Conservation (phyloP, 2,797 vertebrate species). For the Manis javanica region DNA sequence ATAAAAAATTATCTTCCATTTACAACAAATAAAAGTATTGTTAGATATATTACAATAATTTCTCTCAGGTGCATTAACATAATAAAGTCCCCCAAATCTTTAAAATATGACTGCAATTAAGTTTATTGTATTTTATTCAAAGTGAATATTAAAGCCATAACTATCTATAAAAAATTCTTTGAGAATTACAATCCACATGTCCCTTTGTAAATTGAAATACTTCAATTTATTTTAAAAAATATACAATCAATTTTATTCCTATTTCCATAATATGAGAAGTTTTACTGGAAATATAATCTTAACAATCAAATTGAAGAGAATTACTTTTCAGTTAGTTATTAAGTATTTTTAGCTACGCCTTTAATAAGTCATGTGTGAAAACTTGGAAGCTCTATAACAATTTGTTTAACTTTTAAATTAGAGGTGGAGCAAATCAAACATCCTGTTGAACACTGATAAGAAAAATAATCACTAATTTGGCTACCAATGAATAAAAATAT, state of each 20-base stretch:
- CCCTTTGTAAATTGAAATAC: background rate
- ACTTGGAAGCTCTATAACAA: slow-evolving; percentile 52
- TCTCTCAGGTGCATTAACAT: background rate
- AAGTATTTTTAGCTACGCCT: slow-evolving; percentile 50
- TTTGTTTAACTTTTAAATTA: slow-evolving; percentile 65
- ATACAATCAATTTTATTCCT: background rate
- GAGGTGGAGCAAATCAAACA: slow-evolving; percentile 66
- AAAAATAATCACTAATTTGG: slow-evolving; percentile 75
- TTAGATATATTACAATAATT: background rate
- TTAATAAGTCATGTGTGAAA: slow-evolving; percentile 66
- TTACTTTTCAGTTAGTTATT: background rate
- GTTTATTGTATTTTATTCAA: background rate
- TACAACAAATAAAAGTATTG: slow-evolving; percentile 15
- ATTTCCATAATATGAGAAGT: background rate
- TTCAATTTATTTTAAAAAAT: slow-evolving; percentile 11
- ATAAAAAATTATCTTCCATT: background rate
- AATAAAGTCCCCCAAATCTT: background rate
- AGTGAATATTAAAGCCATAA: slow-evolving; percentile 9
- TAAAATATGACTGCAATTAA: background rate
- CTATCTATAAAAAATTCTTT: background rate
- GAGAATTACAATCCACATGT: background rate
- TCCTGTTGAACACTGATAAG: slow-evolving; percentile 70
- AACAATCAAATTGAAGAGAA: slow-evolving; percentile 50
- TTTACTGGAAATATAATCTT: slow-evolving; percentile 13
- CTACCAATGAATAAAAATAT: slow-evolving; percentile 57